Evolutionary conservation across 1,140 invertebrate genomes (phyloP).

Genomic region (Pseudomyrmex dendroicus): DNA sequence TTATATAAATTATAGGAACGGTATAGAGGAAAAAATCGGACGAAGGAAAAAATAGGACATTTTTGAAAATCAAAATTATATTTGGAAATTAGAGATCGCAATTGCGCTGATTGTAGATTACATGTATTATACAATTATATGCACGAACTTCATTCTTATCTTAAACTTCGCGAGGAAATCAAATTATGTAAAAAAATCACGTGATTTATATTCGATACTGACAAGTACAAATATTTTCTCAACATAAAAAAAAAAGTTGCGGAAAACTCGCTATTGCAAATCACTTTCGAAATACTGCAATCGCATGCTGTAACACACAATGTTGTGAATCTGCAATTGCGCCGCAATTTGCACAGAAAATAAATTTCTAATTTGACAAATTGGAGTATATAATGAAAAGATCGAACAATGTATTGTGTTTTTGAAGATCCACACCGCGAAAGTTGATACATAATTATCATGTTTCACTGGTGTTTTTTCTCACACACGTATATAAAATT

Average conservation of each 20-base stretch:
- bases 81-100: slow-evolving; percentile 68
- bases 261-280: not conserved
- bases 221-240: not conserved
- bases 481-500: too few species aligned
- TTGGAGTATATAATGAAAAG: too few species aligned
- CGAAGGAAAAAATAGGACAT: not conserved
- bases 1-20: too few species aligned
- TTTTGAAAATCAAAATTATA: slow-evolving; percentile 73
- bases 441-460: too few species aligned
- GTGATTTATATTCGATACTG: not conserved
- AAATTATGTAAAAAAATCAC: slow-evolving; percentile 41
- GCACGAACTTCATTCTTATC: slow-evolving; percentile 24
- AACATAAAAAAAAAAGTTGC: not conserved
- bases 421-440: too few species aligned
- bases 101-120: slow-evolving; percentile 62
- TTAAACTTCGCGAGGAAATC: slow-evolving; percentile 48
- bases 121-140: slow-evolving; percentile 66
- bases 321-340: too few species aligned
- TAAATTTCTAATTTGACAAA: too few species aligned
- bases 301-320: not conserved
- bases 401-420: too few species aligned
- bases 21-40: not conserved
- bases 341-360: too few species aligned
- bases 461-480: too few species aligned
- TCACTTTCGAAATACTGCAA: slow-evolving; percentile 19